Percentiles rank a stretch among this genome's conserved stretches.
Evolutionary conservation across 1,140 invertebrate species (phyloP).

Genomic region (Oreohelix idahoensis): DNA sequence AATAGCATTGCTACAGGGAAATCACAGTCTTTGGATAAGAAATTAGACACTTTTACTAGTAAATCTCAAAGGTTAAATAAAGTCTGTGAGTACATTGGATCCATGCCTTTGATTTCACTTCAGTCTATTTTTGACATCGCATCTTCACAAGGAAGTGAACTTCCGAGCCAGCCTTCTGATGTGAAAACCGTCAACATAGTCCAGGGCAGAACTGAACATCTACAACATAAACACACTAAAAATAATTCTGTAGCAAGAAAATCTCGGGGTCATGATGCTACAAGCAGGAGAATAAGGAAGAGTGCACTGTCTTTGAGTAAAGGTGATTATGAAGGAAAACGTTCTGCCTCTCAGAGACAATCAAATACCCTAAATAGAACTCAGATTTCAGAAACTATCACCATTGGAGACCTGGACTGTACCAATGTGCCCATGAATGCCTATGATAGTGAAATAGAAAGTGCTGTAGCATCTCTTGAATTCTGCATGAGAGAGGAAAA

Average conservation of each 20-base stretch:
- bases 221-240: neutral
- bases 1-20: neutral
- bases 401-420: neutral
- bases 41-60: neutral
- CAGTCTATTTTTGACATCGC: neutral
- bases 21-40: neutral
- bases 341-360: neutral
- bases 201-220: neutral
- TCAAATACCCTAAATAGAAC: neutral
- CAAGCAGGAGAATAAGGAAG: neutral
- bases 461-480: constrained; percentile 4
- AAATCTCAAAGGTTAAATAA: neutral
- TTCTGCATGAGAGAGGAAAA: neutral
- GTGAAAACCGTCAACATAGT: neutral
- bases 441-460: constrained; percentile 1
- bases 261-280: neutral
- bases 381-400: neutral
- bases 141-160: constrained; percentile 1
- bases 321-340: neutral
- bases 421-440: neutral
- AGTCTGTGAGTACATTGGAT: neutral
- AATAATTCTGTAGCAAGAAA: neutral
- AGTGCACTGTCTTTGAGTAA: neutral
- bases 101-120: neutral
- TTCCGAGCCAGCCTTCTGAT: neutral